Evolutionary conservation across 2,113 vertebrate genomes (phyloP).

Genomic region (Atractosteus spatula): DNA sequence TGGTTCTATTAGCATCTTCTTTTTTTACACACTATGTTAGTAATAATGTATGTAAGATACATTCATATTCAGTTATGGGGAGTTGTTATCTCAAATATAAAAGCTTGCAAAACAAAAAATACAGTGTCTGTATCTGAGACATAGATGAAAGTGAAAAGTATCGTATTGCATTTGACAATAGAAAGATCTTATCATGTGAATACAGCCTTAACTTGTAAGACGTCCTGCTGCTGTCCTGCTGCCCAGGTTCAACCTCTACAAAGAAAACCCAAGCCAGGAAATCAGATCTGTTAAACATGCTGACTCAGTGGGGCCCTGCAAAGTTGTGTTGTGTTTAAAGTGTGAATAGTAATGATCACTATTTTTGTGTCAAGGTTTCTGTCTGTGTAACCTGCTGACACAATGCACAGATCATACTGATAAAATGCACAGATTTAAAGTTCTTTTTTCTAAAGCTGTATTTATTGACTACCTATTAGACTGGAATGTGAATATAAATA

Average conservation of each 20-base stretch:
- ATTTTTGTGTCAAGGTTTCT: constrained; percentile 22
- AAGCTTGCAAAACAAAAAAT: too few species aligned
- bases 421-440: not conserved
- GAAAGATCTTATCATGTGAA: constrained; percentile 52
- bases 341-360: constrained; percentile 29
- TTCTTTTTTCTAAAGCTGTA: not conserved
- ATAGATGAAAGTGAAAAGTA: constrained; percentile 64
- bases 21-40: too few species aligned
- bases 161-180: constrained; percentile 63
- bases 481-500: too few species aligned
- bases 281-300: constrained; percentile 60
- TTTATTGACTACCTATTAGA: too few species aligned
- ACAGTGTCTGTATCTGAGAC: too few species aligned
- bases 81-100: too few species aligned
- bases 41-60: too few species aligned
- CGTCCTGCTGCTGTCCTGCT: constrained; percentile 60
- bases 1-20: too few species aligned
- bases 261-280: constrained; percentile 40
- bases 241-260: constrained; percentile 42
- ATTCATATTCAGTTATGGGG: too few species aligned
- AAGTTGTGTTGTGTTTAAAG: constrained; percentile 17
- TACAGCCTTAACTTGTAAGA: constrained; percentile 49
- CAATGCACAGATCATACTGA: not conserved
- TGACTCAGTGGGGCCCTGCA: constrained; percentile 57
- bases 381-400: constrained; percentile 19